Evolutionary conservation across 2,888 invertebrate species (phyloP).

Genomic region (Poecilus cupreus): DNA sequence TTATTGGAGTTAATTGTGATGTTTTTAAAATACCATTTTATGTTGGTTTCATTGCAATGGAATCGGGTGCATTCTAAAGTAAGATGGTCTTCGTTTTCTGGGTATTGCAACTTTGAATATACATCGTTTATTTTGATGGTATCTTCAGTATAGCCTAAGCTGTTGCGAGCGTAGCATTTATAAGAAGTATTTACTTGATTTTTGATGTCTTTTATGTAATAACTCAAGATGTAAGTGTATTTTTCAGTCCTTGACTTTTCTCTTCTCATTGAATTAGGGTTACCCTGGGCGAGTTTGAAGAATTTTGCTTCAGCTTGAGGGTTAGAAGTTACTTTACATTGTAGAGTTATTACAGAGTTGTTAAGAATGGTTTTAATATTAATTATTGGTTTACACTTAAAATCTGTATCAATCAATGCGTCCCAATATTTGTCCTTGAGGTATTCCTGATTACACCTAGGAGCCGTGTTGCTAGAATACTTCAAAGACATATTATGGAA

Average conservation of each 20-base stretch:
- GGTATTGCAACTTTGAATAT: neutral
- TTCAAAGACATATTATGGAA: no score
- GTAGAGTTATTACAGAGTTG: no score
- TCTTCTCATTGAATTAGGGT: no score
- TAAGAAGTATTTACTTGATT: neutral
- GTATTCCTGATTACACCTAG: neutral
- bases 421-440: neutral
- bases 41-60: neutral
- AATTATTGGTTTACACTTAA: neutral
- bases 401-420: neutral
- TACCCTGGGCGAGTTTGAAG: no score
- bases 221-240: neutral
- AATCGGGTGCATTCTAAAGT: neutral
- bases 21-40: conserved; percentile 3
- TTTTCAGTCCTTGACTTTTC: no score
- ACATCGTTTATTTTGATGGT: neutral
- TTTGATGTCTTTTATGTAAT: neutral
- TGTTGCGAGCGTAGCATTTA: neutral
- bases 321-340: no score
- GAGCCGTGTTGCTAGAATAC: no score
- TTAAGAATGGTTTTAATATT: neutral
- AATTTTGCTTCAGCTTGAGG: no score
- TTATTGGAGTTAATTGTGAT: neutral
- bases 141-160: neutral
- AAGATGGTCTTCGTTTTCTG: no score